Evolutionary conservation across 2,888 invertebrate genomes (phyloP), one percentile per base, ranked within the genome.

Genomic region (Eupeodes latifasciatus): DNA sequence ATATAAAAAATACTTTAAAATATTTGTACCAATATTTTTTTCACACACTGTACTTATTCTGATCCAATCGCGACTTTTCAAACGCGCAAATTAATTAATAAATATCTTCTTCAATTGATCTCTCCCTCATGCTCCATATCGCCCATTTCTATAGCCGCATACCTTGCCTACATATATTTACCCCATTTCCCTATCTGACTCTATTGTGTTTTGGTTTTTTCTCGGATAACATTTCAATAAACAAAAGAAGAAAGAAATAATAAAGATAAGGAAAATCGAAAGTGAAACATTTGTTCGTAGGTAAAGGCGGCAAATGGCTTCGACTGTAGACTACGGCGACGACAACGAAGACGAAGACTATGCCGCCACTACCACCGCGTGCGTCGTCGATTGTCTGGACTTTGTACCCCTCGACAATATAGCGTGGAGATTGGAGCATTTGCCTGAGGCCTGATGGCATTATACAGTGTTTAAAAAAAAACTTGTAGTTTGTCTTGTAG

Each of bases 91-190:
- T 74, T 62, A 88, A 77, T 77, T 59, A 9, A 40, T 40, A 40
- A 85, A 85, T 77, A 85, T 81, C 66, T 64, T 64, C 76, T 84
- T 51, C 74, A 88, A 88, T 81, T 84, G 81, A 81, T 81, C 81
- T 78, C 36, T 78, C 36, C 59, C 64, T 74, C 66, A 74, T 85
- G 57, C 27, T 16, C 34, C 34, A 27, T 49, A 19, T 12, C 34
- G 36, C 16, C 57, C 14, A 59, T 59, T 53, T 1, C 57, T 72
- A 27, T 27, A 27, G 2, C 27, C 27, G 71, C 19, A 40, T 40
- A 40, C 40, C 40, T 40, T 9, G 9, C 40, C 40, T 40, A 40
- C 4, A 4, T 10, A 19, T 27, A 27, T 12, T 11, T 27, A 57
- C 27, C 47, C 59, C n/a, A 49, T 61, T 47, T 34, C 59, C 51